Conservation (phyloP, 2,113 vertebrate genomes). For the Echinops telfairi region DNA sequence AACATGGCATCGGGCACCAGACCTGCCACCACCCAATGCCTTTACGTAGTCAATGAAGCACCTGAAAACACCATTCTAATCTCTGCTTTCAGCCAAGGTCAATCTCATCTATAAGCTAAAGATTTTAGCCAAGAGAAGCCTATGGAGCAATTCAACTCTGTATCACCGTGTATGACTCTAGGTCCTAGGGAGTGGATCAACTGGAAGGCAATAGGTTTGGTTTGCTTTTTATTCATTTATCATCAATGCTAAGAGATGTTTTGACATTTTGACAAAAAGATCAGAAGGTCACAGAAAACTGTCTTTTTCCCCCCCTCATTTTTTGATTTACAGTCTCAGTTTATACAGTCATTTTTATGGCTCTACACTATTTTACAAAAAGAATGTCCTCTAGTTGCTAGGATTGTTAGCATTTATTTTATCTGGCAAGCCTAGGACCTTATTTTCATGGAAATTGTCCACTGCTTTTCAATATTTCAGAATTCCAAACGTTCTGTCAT, state of each 20-base stretch:
- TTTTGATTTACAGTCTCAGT: conserved; percentile 29
- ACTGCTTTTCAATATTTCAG: neutral
- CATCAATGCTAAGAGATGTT: neutral
- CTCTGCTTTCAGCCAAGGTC: too few species aligned
- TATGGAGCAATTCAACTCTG: neutral
- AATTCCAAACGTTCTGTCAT: conserved; percentile 12
- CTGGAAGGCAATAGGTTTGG: neutral
- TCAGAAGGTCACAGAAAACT: neutral
- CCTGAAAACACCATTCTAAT: too few species aligned
- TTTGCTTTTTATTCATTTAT: neutral
- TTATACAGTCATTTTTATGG: neutral
- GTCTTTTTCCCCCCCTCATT: neutral
- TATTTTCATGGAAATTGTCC: conserved; percentile 20
- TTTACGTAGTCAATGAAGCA: too few species aligned
- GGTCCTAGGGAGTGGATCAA: neutral
- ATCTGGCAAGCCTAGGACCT: neutral
- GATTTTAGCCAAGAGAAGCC: neutral
- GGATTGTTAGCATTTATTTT: conserved; percentile 52
- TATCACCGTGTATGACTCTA: neutral
- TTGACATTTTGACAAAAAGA: neutral
- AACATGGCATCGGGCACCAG: too few species aligned
- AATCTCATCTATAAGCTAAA: neutral
- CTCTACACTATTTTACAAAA: neutral
- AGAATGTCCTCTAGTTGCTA: neutral
- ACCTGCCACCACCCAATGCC: too few species aligned